Base-by-base conservation (phyloP, 2,113 vertebrate genomes). In the Jaculus jaculus region DNA sequence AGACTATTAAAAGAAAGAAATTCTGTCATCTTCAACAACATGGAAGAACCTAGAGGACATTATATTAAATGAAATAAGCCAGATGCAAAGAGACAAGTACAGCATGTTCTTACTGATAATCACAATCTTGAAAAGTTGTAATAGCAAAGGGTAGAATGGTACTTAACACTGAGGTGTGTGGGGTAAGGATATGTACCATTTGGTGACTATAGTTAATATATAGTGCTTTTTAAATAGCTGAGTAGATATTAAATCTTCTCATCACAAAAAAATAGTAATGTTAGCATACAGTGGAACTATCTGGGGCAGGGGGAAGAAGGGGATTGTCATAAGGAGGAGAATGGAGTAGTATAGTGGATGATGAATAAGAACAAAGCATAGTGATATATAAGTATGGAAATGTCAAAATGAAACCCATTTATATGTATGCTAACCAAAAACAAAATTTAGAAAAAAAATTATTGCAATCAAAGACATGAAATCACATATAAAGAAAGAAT, bases 1-100 rank as follows among this genome's bases (percentile, higher is more conserved):
- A n/a, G 65, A 68, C 26, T 58, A 54, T 92, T 42, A 82, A 63
- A 82, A 75, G 28, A 85, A 74, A 63, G 69, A 94, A 87, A 69
- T 75, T 28, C 37, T 87, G 58, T 74, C 23, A 68, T 60, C 73
- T 18, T 75, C 51, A 34, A 42, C 30, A 58, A 74, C 7, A 24
- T 63, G 21, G 58, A 85, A 58, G 13, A 61, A 69, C 17, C 61
- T 58, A 51, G 30, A 81, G 37, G 18, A 86, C 3, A 54, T 42
- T 84, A 54, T 81, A 26, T 23, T 84, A 61, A 51, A 11, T 80
- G n/a, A 90, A 83, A 80, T 80, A 90, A 80, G 28, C 23, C 61
- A 73, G 61, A 12, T 30, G 26, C n/a, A 39, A n/a, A 86, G 42
- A 61, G 28, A 42, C 12, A 74, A 75, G 30, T 58, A 42, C 28